These are phyloP conservation scores for Scolopax mira DNA, from an alignment of 2,113 vertebrate species.

Conservation along the genomic window DNA sequence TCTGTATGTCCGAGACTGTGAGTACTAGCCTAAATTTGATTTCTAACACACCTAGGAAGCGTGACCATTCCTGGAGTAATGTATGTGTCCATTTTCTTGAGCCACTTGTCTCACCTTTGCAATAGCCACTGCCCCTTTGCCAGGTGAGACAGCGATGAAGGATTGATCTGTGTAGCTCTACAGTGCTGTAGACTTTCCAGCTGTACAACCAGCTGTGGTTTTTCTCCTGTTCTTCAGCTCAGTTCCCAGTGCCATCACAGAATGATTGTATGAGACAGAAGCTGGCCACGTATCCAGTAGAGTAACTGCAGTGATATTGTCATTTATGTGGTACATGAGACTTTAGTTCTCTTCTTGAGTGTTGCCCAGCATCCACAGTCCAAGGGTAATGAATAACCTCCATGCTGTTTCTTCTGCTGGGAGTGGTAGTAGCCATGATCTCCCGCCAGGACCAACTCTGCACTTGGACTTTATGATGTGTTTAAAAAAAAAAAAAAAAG, in stretches of 20 bases:
- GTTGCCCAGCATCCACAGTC: not conserved
- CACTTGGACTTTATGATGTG: conserved; percentile 1
- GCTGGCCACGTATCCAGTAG: not conserved
- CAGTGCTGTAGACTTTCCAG: not conserved
- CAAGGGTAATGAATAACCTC: not conserved
- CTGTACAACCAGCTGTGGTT: not conserved
- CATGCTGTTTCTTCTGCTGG: not conserved
- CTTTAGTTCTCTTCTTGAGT: not conserved
- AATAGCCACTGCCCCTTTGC: not conserved
- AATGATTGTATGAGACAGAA: not conserved
- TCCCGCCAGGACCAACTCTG: not conserved
- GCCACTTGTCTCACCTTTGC: not conserved
- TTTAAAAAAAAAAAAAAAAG: not conserved
- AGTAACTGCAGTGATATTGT: not conserved
- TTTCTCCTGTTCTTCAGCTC: not conserved
- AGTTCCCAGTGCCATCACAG: not conserved
- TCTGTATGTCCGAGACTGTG: not conserved
- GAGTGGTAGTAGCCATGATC: not conserved
- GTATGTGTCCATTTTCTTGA: not conserved
- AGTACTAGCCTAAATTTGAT: not conserved
- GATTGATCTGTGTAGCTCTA: not conserved
- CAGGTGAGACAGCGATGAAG: not conserved
- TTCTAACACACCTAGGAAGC: not conserved
- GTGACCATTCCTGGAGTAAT: not conserved
- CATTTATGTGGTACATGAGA: not conserved